A percentile compares a stretch with the other conserved stretches of the same genome.
Evolutionary conservation across 2,113 vertebrate species (phyloP).

Genomic region (Pelobates fuscus): DNA sequence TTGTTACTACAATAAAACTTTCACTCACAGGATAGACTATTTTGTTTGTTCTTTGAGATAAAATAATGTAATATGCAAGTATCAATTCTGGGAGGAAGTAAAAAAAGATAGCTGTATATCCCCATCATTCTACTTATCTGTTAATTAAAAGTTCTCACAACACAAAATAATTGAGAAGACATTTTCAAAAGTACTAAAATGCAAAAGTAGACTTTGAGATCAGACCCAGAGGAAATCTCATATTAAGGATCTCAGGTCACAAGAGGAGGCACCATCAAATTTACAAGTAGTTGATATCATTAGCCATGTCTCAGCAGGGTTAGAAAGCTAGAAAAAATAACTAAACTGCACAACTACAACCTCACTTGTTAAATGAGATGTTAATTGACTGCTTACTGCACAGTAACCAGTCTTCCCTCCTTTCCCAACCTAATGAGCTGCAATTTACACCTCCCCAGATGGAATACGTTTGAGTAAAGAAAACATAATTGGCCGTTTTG

Average conservation of each 20-base stretch:
- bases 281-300: neutral
- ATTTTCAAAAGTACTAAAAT: neutral
- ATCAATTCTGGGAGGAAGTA: too few species aligned
- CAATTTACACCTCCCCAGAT: conserved; percentile 3
- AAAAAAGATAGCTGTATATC: too few species aligned
- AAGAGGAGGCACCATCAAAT: neutral
- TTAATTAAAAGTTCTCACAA: too few species aligned
- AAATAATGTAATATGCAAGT: too few species aligned
- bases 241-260: neutral
- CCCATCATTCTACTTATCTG: too few species aligned
- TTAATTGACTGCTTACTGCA: conserved; percentile 8
- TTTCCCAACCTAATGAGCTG: neutral
- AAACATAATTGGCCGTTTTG: neutral
- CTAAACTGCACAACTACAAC: neutral
- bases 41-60: too few species aligned
- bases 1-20: too few species aligned
- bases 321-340: neutral
- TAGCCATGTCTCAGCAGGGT: neutral
- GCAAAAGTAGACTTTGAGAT: neutral
- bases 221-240: neutral
- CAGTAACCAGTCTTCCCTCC: neutral
- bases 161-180: neutral
- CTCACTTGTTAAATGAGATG: conserved; percentile 4
- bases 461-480: conserved; percentile 1
- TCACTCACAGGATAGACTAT: too few species aligned